phyloP scores from a whole-genome alignment of 2,888 invertebrate species.

The Synanthedon myopaeformis region DNA sequence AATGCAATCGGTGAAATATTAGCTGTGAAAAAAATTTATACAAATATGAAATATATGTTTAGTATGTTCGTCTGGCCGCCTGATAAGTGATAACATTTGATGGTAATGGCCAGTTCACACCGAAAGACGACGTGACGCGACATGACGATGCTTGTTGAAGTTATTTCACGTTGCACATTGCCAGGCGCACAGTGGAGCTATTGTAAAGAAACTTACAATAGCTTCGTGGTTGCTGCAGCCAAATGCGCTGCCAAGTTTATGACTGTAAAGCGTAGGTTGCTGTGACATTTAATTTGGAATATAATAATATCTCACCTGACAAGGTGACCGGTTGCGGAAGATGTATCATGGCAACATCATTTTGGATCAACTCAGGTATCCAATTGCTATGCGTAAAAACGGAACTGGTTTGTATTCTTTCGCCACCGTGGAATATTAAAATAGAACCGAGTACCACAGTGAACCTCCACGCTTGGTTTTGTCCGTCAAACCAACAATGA shows the following conservation, averaged over 20 bases:
- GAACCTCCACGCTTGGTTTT: conserved; percentile 26
- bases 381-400: conserved; percentile 28
- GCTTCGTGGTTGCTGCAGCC: no score
- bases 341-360: conserved; percentile 34
- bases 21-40: neutral
- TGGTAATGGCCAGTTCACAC: no score
- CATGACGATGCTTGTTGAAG: no score
- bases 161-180: no score
- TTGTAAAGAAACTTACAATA: no score
- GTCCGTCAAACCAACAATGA: conserved; percentile 49
- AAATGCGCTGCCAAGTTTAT: no score
- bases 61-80: neutral
- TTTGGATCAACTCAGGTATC: conserved; percentile 22
- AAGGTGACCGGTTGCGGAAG: conserved; percentile 15
- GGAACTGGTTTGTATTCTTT: conserved; percentile 19
- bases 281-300: no score
- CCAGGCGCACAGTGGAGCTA: no score
- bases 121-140: no score
- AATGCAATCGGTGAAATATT: conserved; percentile 1
- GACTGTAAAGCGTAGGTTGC: no score
- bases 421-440: conserved; percentile 28
- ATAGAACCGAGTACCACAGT: conserved; percentile 33
- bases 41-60: neutral
- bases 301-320: neutral
- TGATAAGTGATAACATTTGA: no score